Evolutionary conservation across 1,140 invertebrate genomes (phyloP), one percentile per base, ranked within the genome.

Genomic region (Campoletis sonorensis): DNA sequence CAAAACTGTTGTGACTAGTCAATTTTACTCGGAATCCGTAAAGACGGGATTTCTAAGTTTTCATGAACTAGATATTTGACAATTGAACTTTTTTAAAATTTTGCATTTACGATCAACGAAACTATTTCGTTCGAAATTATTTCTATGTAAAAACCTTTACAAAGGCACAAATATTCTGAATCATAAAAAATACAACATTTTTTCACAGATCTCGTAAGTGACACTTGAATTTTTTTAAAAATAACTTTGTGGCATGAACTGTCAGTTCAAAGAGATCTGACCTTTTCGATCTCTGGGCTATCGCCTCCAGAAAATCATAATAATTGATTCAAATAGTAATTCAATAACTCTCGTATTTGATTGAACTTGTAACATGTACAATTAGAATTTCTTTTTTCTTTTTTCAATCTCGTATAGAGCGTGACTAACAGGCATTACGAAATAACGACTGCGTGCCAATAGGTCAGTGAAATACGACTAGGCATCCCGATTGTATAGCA

Each of bases 291-390:
- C 26, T 45, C 33, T 79, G 33, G 26, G 49, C 78, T 16, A 37
- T 33, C 18, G 33, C 49, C 64, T 27, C 67, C 18, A 21, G 33
- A 68, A 45, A 79, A 58, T 21, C 16, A 70, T 33, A 10, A 18
- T 51, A 80, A 80, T 80, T 80, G 40, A 72, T 80, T 71, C 73
- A 51, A 71, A 80, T 80, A 23, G 26, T 73, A 33, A 80, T 58
- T 61, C 27, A 37, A 80, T 80, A 71, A 79, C 27, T 18, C 40
- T 8, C 30, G 21, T 73, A 23, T 51, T 37, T 4, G 8, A 54
- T 73, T 49, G 21, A 70, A 80, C 40, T 80, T 72, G 21, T 58
- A 58, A 23, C 54, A 4, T 4, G 21, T 58, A 5, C 18, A n/a
- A 58, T 7, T 0, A 58, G 18, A n/a, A 23, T 58, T 58, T n/a